Percentiles rank a stretch among this genome's conserved stretches.
Conservation (phyloP, 2,797 vertebrate genomes). For the Lacerta viridis region DNA sequence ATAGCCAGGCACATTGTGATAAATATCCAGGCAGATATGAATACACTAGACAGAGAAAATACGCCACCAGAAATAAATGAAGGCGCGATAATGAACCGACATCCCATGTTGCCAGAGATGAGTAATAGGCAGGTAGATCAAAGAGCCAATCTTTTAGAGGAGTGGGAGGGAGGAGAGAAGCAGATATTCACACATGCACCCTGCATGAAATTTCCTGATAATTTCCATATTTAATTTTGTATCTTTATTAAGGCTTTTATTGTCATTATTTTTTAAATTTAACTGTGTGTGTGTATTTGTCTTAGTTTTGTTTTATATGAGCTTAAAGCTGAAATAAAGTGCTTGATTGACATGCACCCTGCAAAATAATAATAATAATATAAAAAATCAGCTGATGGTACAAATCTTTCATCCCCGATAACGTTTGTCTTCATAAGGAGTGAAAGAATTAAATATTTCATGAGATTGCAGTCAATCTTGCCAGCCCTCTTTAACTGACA, state of each 20-base stretch:
- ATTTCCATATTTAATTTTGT: too few species aligned
- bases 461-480: constrained; percentile 65
- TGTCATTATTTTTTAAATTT: too few species aligned
- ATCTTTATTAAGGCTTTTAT: too few species aligned
- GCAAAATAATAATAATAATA: too few species aligned
- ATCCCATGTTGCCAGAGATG: constrained; percentile 21
- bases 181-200: background rate
- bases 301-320: too few species aligned
- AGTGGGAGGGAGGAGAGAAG: constrained; percentile 6
- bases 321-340: too few species aligned
- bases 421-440: constrained; percentile 61
- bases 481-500: constrained; percentile 69
- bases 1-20: background rate
- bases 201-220: too few species aligned
- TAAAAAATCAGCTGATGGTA: background rate
- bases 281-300: too few species aligned
- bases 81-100: constrained; percentile 57
- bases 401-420: constrained; percentile 68
- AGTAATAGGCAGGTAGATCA: constrained; percentile 60
- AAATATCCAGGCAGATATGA: constrained; percentile 41
- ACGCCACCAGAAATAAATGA: constrained; percentile 49
- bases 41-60: constrained; percentile 55
- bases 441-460: constrained; percentile 75
- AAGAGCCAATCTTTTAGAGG: constrained; percentile 42
- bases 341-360: too few species aligned